These are phyloP conservation scores for Epinotia demarniana DNA, from an alignment of 2,888 invertebrate species.

Conservation along the genomic window DNA sequence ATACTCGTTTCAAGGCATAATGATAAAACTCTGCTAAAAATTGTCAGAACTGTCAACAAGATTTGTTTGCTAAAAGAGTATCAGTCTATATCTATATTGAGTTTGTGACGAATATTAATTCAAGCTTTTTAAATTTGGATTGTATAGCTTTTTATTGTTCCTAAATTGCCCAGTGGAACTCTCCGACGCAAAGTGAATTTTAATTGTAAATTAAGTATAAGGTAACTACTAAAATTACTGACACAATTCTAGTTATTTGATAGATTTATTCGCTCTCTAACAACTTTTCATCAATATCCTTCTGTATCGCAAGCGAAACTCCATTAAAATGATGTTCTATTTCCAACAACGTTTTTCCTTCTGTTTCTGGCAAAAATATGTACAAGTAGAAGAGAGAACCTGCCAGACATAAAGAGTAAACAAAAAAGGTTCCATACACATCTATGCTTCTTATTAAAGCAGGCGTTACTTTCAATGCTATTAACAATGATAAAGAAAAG, in stretches of 20 bases:
- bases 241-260: too few relatives aligned
- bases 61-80: constrained; percentile 39
- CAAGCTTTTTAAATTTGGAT: constrained; percentile 11
- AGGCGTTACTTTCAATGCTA: constrained; percentile 61
- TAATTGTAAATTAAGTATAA: too few relatives aligned
- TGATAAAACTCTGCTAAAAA: constrained; percentile 59
- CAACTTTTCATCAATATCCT: constrained; percentile 11
- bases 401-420: constrained; percentile 50
- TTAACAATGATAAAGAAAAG: constrained; percentile 56
- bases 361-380: constrained; percentile 60
- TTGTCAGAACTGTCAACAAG: constrained; percentile 47
- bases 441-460: constrained; percentile 56
- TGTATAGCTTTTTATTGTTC: constrained; percentile 24
- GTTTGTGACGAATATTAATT: constrained; percentile 35
- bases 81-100: constrained; percentile 31
- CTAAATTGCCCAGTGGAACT: neutral
- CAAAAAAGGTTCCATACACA: constrained; percentile 56
- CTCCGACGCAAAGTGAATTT: too few relatives aligned
- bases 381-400: constrained; percentile 52
- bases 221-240: too few relatives aligned
- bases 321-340: constrained; percentile 59
- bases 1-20: too few relatives aligned
- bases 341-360: constrained; percentile 59
- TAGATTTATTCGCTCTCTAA: neutral
- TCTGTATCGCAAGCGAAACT: constrained; percentile 6